Conservation (phyloP, 2,113 vertebrate species). For the Actenoides lindsayi region DNA sequence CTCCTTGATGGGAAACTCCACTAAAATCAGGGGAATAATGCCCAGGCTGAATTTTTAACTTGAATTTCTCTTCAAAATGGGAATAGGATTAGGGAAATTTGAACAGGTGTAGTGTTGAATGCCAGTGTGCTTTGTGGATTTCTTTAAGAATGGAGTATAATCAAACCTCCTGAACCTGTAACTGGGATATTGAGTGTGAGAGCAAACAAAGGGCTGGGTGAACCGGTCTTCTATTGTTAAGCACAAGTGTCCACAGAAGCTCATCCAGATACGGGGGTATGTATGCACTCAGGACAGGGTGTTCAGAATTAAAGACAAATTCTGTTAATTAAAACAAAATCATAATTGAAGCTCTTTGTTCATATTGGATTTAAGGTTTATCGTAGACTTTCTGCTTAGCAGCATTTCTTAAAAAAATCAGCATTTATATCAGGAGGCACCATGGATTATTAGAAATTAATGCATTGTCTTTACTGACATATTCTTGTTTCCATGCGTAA, state of each 20-base stretch:
- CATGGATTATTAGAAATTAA: not conserved
- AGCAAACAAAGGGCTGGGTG: conserved; percentile 62
- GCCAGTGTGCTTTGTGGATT: not conserved
- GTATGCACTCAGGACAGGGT: not conserved
- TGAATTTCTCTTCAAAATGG: not conserved
- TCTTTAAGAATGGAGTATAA: not conserved
- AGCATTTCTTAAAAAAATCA: not conserved
- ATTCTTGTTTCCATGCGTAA: not conserved
- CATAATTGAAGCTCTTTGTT: not conserved
- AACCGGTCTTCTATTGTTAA: conserved; percentile 56
- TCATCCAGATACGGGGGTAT: not conserved
- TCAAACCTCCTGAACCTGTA: conserved; percentile 12
- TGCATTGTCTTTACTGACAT: not conserved
- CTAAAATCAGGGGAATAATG: not conserved
- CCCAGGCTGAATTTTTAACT: conserved; percentile 2
- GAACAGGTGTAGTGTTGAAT: conserved; percentile 5
- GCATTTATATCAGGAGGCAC: not conserved
- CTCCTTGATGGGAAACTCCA: not conserved
- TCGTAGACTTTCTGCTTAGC: not conserved
- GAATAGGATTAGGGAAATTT: conserved; percentile 11
- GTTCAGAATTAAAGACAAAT: not conserved
- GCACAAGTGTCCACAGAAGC: conserved; percentile 29
- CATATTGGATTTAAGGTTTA: not conserved
- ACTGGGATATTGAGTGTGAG: not conserved
- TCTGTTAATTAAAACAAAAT: conserved; percentile 10